Base-by-base conservation (phyloP, 2,113 vertebrate genomes). In the Lethenteron reissneri region DNA sequence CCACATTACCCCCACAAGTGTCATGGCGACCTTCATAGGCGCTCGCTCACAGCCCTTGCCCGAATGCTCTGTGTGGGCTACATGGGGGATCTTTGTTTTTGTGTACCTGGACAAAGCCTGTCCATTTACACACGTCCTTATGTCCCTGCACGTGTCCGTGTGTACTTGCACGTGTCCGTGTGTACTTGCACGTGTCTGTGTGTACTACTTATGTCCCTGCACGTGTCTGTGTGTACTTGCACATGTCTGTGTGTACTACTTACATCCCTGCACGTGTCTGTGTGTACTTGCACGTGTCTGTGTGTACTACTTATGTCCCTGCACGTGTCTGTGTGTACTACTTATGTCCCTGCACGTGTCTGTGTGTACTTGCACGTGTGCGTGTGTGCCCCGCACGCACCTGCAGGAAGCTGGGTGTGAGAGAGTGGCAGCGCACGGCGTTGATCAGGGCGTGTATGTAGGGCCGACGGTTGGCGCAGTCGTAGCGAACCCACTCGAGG, bases 341-440 rank as follows among this genome's bases (percentile, higher is more conserved):
- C 13, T 62, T 62, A 17, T 2, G 60, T 62, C 13, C n/a, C 13
- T 62, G 60, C 17, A 17, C 17, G 60, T 64, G 60, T 64, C 13
- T 2, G 60, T 64, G 60, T 64, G 60, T 64, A 17, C 17, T 14
- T 2, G 60, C 17, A 17, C 17, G 60, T 64, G 60, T 64, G 3
- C 17, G 60, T 64, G 60, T 64, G 60, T 64, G 60, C 17, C 60
- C 14, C 17, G 60, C 60, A 68, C 9, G 64, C 25, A 68, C 64
- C 74, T 94, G 86, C 60, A 97, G 86, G 81, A 97, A 97, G 75
- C 82, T 84, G 0, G 92, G 92, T 0, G 87, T 89, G 70, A 97
- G 87, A 2, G 86, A 84, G 74, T 95, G 92, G 81, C 92, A 97
- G 76, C 92, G 89, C 11, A 97, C 91, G 1, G 91, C 90, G 69